A percentile compares a stretch with the other conserved stretches of the same genome.
Conservation (phyloP, 2,797 vertebrate genomes). For the Scarus forsteni region DNA sequence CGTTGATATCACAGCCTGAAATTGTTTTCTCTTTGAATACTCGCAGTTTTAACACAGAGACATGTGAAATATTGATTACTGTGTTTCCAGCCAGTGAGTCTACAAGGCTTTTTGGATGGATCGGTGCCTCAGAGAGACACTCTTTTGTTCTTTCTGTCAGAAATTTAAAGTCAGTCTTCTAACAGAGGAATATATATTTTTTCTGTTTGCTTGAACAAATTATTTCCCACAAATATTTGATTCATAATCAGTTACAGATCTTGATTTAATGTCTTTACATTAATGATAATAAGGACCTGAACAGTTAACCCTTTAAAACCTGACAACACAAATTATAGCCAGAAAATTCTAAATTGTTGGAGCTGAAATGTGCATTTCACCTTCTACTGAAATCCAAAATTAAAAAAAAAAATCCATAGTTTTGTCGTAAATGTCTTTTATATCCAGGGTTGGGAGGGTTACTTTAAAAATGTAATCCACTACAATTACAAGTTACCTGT, state of each 20-base stretch:
- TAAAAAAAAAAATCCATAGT: no score
- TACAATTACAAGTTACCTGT: no score
- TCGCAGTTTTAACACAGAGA: not conserved
- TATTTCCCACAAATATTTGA: not conserved
- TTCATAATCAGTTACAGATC: not conserved
- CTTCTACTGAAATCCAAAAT: no score
- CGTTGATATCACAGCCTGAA: constrained; percentile 1
- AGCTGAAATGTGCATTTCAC: no score
- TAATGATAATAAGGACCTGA: no score
- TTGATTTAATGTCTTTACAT: no score
- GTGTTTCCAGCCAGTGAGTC: constrained; percentile 11
- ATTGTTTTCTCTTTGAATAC: constrained; percentile 14
- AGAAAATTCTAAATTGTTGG: no score
- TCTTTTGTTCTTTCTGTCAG: constrained; percentile 2
- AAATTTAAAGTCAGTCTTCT: constrained; percentile 5
- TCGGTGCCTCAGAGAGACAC: not conserved
- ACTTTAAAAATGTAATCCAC: no score
- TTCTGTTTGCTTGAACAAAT: not conserved
- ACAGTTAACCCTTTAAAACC: no score
- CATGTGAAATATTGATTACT: constrained; percentile 16
- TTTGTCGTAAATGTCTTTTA: no score
- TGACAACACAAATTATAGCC: no score
- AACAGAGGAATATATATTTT: not conserved
- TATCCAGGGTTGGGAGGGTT: no score
- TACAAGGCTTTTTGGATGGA: not conserved